Evolutionary conservation across 2,797 vertebrate species (phyloP).

Genomic region (Simalia tracyae): DNA sequence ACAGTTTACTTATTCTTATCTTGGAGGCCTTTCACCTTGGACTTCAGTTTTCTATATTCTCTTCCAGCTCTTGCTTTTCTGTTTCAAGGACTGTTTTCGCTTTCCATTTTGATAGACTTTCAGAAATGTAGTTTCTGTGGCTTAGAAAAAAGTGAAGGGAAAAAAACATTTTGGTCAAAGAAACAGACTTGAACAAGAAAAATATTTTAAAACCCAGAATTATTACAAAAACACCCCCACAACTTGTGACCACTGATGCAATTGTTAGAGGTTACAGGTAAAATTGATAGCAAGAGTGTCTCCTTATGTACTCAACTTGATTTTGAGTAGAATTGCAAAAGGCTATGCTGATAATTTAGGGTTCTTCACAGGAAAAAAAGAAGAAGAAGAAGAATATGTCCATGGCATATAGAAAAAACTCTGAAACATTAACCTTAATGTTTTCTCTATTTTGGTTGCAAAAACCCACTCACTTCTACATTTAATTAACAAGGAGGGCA

Average conservation of each 20-base stretch:
- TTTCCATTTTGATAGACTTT: conserved; percentile 48
- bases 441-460: too few species aligned
- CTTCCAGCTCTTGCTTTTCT: conserved; percentile 60
- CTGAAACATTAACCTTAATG: neutral
- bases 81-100: conserved; percentile 42
- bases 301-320: neutral
- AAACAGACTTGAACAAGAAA: neutral
- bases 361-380: neutral
- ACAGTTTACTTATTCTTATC: conserved; percentile 14
- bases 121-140: conserved; percentile 48
- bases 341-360: neutral
- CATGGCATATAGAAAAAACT: neutral
- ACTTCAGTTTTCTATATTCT: conserved; percentile 60
- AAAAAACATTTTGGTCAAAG: neutral
- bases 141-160: conserved; percentile 34
- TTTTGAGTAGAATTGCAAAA: neutral
- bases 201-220: neutral
- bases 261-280: neutral
- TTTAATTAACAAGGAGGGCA: too few species aligned
- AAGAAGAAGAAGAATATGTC: neutral
- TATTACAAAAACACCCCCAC: neutral
- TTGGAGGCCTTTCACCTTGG: conserved; percentile 60
- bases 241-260: neutral
- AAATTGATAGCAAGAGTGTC: neutral
- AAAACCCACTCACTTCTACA: too few species aligned